Percentiles rank a stretch among this genome's conserved stretches.
phyloP scores from a whole-genome alignment of 2,113 vertebrate genomes.

The Argyrosomus japonicus region DNA sequence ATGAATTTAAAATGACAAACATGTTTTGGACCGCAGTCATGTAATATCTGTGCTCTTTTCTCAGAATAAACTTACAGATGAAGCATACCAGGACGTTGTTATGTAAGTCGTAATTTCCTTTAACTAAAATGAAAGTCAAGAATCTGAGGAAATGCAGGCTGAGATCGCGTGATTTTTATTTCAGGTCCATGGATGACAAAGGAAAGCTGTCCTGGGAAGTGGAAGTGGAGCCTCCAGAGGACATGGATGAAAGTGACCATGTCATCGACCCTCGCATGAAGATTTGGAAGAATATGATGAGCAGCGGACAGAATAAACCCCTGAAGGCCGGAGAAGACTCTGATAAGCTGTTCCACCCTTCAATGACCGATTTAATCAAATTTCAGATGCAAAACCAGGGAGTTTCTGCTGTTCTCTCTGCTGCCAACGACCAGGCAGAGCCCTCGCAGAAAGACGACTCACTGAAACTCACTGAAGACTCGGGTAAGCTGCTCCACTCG shows the following conservation, averaged over 20 bases:
- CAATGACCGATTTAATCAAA: conserved; percentile 35
- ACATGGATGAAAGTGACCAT: conserved; percentile 51
- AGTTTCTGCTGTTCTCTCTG: background rate
- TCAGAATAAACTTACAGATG: conserved; percentile 69
- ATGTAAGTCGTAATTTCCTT: conserved; percentile 69
- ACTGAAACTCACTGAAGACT: too few relatives aligned
- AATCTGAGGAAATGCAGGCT: conserved; percentile 16
- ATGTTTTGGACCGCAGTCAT: background rate
- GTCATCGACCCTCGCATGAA: conserved; percentile 70
- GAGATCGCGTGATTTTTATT: conserved; percentile 22
- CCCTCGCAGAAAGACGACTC: background rate
- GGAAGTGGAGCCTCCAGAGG: conserved; percentile 73
- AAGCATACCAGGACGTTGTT: conserved; percentile 67
- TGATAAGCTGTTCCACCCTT: conserved; percentile 70
- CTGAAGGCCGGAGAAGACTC: conserved; percentile 69
- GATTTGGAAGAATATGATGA: conserved; percentile 72
- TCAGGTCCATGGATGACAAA: conserved; percentile 66
- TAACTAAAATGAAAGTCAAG: conserved; percentile 23
- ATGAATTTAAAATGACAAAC: conserved; percentile 5
- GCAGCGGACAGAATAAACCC: conserved; percentile 27
- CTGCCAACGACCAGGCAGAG: background rate
- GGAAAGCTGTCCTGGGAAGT: conserved; percentile 61
- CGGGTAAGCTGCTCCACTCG: too few relatives aligned
- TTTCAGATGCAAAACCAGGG: background rate
- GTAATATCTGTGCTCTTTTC: conserved; percentile 43